phyloP scores from a whole-genome alignment of 2,797 vertebrate genomes.

The Crypturellus tataupa region DNA sequence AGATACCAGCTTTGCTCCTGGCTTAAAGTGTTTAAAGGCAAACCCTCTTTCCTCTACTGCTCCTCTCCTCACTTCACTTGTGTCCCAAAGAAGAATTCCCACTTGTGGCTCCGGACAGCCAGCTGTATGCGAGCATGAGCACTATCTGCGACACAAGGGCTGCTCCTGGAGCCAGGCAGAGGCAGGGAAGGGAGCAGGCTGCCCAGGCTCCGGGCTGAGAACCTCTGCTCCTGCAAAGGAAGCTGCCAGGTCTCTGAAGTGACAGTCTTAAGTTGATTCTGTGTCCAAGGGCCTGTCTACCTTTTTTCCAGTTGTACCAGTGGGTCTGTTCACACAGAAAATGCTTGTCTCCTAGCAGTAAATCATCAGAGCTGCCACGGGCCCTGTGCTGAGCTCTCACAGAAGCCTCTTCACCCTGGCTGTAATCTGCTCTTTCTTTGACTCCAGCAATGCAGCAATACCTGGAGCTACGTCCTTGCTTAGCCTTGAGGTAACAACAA shows the following conservation, averaged over 20 bases:
- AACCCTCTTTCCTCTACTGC: not conserved
- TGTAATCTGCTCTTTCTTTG: not conserved
- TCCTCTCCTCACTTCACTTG: not conserved
- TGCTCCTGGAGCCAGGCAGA: not conserved
- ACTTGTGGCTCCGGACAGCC: not conserved
- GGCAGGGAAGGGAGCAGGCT: not conserved
- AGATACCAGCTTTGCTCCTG: not conserved
- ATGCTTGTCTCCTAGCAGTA: not conserved
- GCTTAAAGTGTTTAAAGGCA: not conserved
- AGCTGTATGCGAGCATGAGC: not conserved
- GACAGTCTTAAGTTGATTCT: not conserved
- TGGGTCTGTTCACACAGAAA: not conserved
- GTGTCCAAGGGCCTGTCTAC: not conserved
- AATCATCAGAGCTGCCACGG: not conserved
- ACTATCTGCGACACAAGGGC: not conserved
- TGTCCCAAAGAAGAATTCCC: not conserved
- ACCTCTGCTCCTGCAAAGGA: not conserved
- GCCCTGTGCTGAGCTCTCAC: not conserved
- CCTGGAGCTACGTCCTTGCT: not conserved
- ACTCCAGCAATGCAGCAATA: not conserved
- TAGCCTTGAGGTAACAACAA: not conserved
- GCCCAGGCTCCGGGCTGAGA: not conserved
- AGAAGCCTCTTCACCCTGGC: not conserved
- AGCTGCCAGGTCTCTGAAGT: not conserved
- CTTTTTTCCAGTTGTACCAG: not conserved